Conservation (phyloP, 2,797 vertebrate genomes). For the Tokudaia tokunoshimensis region DNA sequence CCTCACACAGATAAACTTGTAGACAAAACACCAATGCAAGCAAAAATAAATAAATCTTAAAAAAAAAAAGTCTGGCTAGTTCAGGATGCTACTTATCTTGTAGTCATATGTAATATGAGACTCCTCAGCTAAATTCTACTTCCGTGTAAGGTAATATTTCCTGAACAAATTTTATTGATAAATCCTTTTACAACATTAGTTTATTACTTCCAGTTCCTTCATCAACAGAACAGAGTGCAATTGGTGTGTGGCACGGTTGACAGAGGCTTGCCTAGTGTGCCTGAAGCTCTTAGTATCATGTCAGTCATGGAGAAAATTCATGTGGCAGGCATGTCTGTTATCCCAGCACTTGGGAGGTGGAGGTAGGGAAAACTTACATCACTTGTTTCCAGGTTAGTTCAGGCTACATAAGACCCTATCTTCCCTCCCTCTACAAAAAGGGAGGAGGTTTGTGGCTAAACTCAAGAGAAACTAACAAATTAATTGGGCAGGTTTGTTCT, state of each 20-base stretch:
- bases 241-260: neutral
- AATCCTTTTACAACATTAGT: neutral
- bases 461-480: neutral
- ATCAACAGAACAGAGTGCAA: neutral
- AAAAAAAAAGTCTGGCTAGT: neutral
- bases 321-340: neutral
- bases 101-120: neutral
- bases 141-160: neutral
- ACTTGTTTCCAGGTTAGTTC: neutral
- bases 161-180: neutral
- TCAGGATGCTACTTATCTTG: neutral
- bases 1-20: neutral
- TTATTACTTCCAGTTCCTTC: neutral
- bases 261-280: neutral
- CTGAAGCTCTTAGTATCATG: neutral
- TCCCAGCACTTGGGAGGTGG: neutral
- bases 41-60: neutral
- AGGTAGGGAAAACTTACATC: neutral
- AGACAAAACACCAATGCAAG: neutral
- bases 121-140: neutral
- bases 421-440: neutral
- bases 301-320: neutral
- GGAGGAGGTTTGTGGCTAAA: neutral
- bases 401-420: neutral
- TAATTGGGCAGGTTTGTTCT: neutral